These are phyloP conservation scores for Pitta sordida DNA, from an alignment of 2,113 vertebrate genomes.

Conservation along the genomic window DNA sequence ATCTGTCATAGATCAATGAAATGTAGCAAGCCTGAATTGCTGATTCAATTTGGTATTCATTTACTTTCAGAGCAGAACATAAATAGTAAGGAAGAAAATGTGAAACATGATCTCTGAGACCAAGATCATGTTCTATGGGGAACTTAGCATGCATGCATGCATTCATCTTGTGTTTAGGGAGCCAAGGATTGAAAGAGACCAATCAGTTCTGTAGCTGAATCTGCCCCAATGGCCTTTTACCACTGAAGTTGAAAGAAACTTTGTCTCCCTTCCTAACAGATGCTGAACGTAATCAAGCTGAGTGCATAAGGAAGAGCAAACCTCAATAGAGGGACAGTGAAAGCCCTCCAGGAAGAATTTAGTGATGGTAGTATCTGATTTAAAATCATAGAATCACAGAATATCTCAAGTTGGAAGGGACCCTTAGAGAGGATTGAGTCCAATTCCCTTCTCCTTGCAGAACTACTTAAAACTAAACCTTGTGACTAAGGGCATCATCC, in stretches of 20 bases:
- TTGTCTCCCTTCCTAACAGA: neutral
- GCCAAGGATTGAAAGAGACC: neutral
- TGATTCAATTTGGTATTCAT: conserved; percentile 62
- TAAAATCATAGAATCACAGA: neutral
- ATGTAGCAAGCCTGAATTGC: conserved; percentile 32
- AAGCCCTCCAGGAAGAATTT: neutral
- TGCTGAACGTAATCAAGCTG: neutral
- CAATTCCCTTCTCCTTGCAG: neutral
- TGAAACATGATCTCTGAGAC: neutral
- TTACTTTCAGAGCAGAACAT: conserved; percentile 51
- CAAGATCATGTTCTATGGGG: neutral
- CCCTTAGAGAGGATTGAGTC: neutral
- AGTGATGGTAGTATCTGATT: neutral
- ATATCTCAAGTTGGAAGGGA: neutral
- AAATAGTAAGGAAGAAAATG: conserved; percentile 43
- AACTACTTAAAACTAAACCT: neutral
- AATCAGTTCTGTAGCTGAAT: neutral
- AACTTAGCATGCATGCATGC: neutral
- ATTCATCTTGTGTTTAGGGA: neutral
- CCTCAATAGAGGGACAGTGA: neutral
- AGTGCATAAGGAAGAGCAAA: accelerated
- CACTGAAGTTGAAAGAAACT: neutral
- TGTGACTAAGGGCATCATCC: accelerated
- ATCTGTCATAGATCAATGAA: conserved; percentile 60
- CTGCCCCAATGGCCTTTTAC: neutral